Conservation (phyloP, 2,888 invertebrate species). For the Acleris emargana region DNA sequence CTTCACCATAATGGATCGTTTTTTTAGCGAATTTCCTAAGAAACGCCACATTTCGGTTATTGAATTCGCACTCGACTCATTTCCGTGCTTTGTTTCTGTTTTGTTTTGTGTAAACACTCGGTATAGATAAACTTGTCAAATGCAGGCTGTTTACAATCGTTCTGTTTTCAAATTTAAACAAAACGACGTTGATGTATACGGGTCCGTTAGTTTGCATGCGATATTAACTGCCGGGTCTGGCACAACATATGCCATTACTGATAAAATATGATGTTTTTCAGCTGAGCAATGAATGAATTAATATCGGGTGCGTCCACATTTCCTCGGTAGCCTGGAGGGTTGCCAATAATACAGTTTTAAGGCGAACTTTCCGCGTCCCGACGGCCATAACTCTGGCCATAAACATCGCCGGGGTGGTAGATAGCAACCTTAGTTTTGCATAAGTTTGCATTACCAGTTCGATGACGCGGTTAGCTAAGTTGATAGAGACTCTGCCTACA, state of each 20-base stretch:
- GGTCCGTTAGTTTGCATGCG: conserved; percentile 45
- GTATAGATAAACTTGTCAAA: conserved; percentile 53
- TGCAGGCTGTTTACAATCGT: conserved; percentile 32
- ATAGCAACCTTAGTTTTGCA: neutral
- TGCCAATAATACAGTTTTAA: conserved; percentile 75
- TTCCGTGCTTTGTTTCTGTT: conserved; percentile 44
- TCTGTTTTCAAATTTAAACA: conserved; percentile 21
- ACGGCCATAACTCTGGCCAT: conserved; percentile 69
- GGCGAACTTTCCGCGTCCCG: conserved; percentile 65
- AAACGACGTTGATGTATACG: neutral
- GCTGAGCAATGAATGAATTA: conserved; percentile 73
- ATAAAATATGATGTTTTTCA: conserved; percentile 75
- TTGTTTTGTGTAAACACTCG: conserved; percentile 41
- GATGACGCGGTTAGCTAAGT: no score
- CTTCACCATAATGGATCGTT: conserved; percentile 50
- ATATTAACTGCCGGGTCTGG: conserved; percentile 52
- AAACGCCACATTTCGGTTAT: conserved; percentile 50
- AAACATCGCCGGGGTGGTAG: conserved; percentile 65
- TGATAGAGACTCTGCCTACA: no score
- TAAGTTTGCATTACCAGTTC: neutral
- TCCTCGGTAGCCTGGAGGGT: conserved; percentile 65
- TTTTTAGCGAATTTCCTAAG: conserved; percentile 58
- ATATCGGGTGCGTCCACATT: conserved; percentile 55
- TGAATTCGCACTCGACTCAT: conserved; percentile 45
- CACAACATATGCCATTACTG: conserved; percentile 64